These are phyloP conservation scores for Leptosomus discolor DNA, from an alignment of 2,113 vertebrate species.

Conservation along the genomic window DNA sequence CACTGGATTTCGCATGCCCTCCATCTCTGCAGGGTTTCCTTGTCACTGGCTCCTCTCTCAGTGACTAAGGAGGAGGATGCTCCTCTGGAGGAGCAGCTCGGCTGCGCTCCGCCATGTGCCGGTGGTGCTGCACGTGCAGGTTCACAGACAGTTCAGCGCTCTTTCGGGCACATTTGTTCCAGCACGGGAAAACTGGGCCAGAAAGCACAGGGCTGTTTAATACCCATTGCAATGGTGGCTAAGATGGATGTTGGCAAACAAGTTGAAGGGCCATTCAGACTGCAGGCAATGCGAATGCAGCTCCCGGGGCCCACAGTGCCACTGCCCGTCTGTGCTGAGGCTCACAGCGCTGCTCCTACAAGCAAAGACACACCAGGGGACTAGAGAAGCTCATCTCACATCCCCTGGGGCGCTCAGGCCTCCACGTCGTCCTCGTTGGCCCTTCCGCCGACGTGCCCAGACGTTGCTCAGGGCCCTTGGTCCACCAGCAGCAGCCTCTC, in stretches of 20 bases:
- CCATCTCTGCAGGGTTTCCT: neutral
- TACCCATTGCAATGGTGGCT: rapidly evolving
- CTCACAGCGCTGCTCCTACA: neutral
- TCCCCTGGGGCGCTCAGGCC: neutral
- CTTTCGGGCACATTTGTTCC: neutral
- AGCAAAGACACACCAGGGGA: neutral
- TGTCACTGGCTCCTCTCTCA: neutral
- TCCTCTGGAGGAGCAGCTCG: neutral
- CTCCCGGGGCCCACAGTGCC: neutral
- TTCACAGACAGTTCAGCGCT: neutral
- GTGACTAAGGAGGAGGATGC: neutral
- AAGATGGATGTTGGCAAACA: neutral
- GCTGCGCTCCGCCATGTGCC: neutral
- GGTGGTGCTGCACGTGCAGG: neutral
- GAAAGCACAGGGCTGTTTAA: neutral
- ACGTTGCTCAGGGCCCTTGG: neutral
- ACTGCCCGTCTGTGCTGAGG: neutral
- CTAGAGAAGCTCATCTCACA: neutral
- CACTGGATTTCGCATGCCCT: neutral
- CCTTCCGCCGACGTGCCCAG: neutral
- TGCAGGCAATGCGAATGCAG: rapidly evolving
- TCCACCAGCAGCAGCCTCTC: neutral
- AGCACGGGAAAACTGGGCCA: neutral
- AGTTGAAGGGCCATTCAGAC: rapidly evolving
- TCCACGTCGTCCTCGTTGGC: neutral